A percentile compares a stretch with the other conserved stretches of the same genome.
These are phyloP conservation scores for Colletes collaris DNA, from an alignment of 2,888 invertebrate species.

Conservation along the genomic window DNA sequence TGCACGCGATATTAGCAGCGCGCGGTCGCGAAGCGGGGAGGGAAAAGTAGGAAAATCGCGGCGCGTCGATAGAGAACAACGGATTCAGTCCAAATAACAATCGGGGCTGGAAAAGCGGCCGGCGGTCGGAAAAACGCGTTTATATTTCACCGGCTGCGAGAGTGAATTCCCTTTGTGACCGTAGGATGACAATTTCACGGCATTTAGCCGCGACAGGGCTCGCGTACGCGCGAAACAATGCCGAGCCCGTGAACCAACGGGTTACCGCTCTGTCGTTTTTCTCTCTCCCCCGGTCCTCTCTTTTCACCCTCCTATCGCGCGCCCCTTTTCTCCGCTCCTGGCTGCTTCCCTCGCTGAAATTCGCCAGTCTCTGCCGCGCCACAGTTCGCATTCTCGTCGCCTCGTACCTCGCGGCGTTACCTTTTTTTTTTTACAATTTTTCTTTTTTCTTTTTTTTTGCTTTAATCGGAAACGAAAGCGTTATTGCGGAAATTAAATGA, in stretches of 20 bases:
- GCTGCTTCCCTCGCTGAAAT: constrained; percentile 47
- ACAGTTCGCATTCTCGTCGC: constrained; percentile 53
- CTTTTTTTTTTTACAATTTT: background rate
- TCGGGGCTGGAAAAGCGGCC: constrained; percentile 73
- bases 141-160: constrained; percentile 78
- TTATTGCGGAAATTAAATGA: constrained; percentile 81
- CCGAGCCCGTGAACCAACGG: constrained; percentile 68
- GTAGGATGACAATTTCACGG: constrained; percentile 82
- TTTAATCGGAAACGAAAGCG: constrained; percentile 78
- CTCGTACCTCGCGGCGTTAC: constrained; percentile 40
- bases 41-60: constrained; percentile 38
- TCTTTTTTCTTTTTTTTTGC: constrained; percentile 29
- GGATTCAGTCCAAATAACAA: constrained; percentile 76
- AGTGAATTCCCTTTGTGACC: constrained; percentile 81
- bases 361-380: constrained; percentile 41
- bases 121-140: constrained; percentile 76
- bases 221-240: constrained; percentile 75
- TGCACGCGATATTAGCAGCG: background rate
- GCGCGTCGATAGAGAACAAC: constrained; percentile 58
- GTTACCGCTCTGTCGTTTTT: constrained; percentile 54
- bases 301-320: background rate
- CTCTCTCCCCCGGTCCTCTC: constrained; percentile 28
- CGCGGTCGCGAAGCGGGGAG: too few relatives aligned
- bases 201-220: constrained; percentile 79
- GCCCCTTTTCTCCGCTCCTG: constrained; percentile 5